These are phyloP conservation scores for Heteronetta atricapilla DNA, from an alignment of 2,113 vertebrate species.

Conservation along the genomic window DNA sequence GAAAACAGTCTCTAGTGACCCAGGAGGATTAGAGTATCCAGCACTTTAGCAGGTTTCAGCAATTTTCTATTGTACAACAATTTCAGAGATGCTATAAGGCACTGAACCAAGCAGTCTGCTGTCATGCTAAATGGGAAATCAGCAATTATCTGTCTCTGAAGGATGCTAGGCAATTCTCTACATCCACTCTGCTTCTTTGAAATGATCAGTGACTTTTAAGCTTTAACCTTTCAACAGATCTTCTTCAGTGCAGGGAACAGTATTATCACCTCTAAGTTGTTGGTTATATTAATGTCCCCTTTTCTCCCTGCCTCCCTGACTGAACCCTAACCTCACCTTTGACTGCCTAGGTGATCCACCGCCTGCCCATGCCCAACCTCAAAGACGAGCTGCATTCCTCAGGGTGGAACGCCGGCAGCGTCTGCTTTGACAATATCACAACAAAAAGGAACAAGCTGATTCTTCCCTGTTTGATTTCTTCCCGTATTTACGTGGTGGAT, in stretches of 20 bases:
- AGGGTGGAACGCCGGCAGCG: background rate
- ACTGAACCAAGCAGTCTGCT: background rate
- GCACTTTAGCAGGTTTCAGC: background rate
- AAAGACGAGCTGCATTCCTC: constrained; percentile 41
- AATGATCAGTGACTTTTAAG: no score
- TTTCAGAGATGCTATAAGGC: background rate
- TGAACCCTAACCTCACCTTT: background rate
- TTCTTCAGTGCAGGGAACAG: no score
- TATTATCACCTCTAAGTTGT: no score
- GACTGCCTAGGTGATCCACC: constrained; percentile 44
- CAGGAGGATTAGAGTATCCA: background rate
- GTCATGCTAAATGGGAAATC: no score
- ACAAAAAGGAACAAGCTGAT: constrained; percentile 18
- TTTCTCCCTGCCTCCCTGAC: background rate
- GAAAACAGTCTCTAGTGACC: background rate
- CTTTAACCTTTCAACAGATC: no score
- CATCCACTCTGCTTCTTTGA: no score
- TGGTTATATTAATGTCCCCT: background rate
- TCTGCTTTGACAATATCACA: background rate
- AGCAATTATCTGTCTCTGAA: no score
- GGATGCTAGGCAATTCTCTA: background rate
- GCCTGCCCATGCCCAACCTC: constrained; percentile 56
- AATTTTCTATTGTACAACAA: fast-evolving
- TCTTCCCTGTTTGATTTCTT: constrained; percentile 32
- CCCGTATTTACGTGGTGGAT: constrained; percentile 61